Evolutionary conservation across 2,888 invertebrate genomes (phyloP), one percentile per base, ranked within the genome.

Genomic region (Xestia sexstrigata): DNA sequence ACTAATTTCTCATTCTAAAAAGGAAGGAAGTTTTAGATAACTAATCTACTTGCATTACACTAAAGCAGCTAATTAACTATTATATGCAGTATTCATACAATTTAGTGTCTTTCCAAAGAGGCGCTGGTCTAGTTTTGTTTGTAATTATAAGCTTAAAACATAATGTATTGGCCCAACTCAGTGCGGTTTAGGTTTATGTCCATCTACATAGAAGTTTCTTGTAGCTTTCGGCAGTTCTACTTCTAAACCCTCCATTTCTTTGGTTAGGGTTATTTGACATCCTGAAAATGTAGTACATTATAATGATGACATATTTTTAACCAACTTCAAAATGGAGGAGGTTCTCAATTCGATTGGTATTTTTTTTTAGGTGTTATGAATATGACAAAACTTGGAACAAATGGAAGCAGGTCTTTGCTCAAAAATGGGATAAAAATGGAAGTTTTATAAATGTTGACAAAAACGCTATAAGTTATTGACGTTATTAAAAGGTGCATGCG

Each of bases 121-220:
- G 15, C 67, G 17, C 42, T 78, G 42, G 26, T 58, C 26, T 26
- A n/a, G 13, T 58, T 68, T 63, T 58, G 45, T 78, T 73, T 13
- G 6, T 63, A 47, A 35, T n/a, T n/a, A 47, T 67, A 58, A 83
- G n/a, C 26, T 55, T 79, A 55, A 7, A 67, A 49, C 0, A 0
- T 55, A 55, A 47, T 15, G 26, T 63, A 8, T 30, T 26, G 20
- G 49, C 15, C n/a, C 9, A 67, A 66, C 23, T 94, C 96, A 99
- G 95, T 99, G 99, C 2, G 99, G 99, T 88, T 98, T 98, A 0
- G 99, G 99, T 88, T 98, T 98, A 92, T 99, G 99, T 26, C 99
- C 99, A 93, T 99, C 99, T 3, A 99, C 99, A 94, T 99, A 99
- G 95, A 99, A 99, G 94, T 99, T 99, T 83, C 99, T 97, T 3